Conservation (phyloP, 2,888 invertebrate genomes). For the Caenorhabditis wallacei region DNA sequence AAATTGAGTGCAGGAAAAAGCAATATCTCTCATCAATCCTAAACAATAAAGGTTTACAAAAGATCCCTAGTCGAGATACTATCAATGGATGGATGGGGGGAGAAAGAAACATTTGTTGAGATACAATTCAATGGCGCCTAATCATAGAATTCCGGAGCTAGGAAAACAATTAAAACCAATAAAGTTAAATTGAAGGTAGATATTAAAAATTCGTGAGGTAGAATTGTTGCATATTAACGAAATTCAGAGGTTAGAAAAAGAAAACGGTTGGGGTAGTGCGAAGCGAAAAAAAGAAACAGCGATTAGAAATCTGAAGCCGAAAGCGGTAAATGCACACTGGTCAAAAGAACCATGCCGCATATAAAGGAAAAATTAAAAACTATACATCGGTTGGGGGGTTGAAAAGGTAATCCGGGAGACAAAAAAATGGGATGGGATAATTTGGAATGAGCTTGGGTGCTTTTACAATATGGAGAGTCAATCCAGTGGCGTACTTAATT, state of each 20-base stretch:
- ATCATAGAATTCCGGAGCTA: conserved; percentile 41
- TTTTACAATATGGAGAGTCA: conserved; percentile 24
- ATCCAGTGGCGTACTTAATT: conserved; percentile 43
- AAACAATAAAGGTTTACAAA: conserved; percentile 27
- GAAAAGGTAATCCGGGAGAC: conserved; percentile 11
- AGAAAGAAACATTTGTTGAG: background rate
- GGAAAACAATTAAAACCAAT: conserved; percentile 55
- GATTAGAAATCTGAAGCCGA: conserved; percentile 65
- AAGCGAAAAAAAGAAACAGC: conserved; percentile 51
- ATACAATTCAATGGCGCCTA: conserved; percentile 59
- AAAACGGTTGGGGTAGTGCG: conserved; percentile 13
- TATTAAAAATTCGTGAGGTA: conserved; percentile 41
- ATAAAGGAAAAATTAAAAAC: conserved; percentile 6
- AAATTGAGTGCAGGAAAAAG: conserved; percentile 58
- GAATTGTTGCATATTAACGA: conserved; percentile 68
- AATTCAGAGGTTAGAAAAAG: conserved; percentile 52
- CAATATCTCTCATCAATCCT: conserved; percentile 57
- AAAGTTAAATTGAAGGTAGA: conserved; percentile 38
- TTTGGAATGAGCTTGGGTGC: conserved; percentile 56
- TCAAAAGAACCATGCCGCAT: conserved; percentile 33
- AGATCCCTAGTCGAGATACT: conserved; percentile 49
- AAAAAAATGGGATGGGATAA: conserved; percentile 21
- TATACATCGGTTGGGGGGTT: conserved; percentile 48
- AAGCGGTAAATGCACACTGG: conserved; percentile 57
- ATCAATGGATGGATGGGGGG: background rate